A percentile compares a stretch with the other conserved stretches of the same genome.
Evolutionary conservation across 2,113 vertebrate species (phyloP).

Genomic region (Rhinolophus ferrumequinum): DNA sequence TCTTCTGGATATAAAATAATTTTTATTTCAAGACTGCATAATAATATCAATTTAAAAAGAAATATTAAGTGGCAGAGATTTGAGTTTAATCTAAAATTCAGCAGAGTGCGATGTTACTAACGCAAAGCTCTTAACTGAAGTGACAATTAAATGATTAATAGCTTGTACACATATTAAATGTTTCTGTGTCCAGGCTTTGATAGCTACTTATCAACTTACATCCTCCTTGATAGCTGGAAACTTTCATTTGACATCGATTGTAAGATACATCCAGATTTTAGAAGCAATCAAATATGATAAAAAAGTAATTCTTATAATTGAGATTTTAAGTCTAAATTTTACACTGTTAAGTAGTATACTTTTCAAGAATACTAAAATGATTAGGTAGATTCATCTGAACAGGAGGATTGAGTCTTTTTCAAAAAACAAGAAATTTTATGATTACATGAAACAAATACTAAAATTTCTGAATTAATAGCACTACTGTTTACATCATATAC

Average conservation of each 20-base stretch:
- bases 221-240: background rate
- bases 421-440: background rate
- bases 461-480: background rate
- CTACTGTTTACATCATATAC: conserved; percentile 19
- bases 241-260: conserved; percentile 11
- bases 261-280: background rate
- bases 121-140: background rate
- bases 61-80: background rate
- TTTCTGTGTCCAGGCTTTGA: background rate
- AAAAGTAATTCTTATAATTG: background rate
- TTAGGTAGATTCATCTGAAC: background rate
- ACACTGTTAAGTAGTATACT: background rate
- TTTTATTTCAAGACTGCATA: background rate
- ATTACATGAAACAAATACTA: background rate
- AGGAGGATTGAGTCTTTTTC: background rate
- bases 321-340: conserved; percentile 3
- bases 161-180: background rate
- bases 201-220: background rate
- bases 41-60: conserved; percentile 13
- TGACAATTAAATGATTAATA: background rate
- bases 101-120: background rate
- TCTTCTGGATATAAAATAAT: background rate
- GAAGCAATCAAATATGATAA: background rate
- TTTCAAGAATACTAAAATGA: background rate
- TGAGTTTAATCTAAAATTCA: conserved; percentile 22